Evolutionary conservation across 2,113 vertebrate species (phyloP).

Genomic region (Colius striatus): DNA sequence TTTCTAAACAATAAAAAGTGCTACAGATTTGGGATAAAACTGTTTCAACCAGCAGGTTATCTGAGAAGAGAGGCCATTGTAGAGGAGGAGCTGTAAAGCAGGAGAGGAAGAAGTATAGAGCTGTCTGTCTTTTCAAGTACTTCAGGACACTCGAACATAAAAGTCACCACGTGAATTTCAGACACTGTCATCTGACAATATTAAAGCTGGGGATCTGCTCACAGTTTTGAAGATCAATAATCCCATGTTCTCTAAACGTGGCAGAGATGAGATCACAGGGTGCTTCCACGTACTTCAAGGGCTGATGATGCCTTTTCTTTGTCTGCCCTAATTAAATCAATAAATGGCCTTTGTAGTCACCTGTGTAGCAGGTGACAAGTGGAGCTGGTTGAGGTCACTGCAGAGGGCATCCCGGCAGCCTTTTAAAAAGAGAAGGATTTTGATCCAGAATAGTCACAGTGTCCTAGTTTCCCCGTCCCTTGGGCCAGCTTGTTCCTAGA

Average conservation of each 20-base stretch:
- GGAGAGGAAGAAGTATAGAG: not conserved
- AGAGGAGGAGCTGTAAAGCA: constrained; percentile 1
- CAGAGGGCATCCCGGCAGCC: not conserved
- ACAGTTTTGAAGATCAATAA: not conserved
- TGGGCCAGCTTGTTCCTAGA: constrained; percentile 41
- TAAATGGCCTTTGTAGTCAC: not conserved
- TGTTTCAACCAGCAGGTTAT: not conserved
- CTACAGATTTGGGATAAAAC: not conserved
- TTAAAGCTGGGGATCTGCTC: not conserved
- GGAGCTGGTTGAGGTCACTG: not conserved
- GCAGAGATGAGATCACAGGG: not conserved
- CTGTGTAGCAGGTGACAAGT: constrained; percentile 25
- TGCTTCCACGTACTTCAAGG: not conserved
- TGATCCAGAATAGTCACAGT: constrained; percentile 33
- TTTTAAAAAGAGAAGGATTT: constrained; percentile 25
- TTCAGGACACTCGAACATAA: not conserved
- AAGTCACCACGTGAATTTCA: not conserved
- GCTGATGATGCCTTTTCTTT: not conserved
- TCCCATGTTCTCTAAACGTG: not conserved
- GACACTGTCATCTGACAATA: not conserved
- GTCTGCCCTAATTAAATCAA: not conserved
- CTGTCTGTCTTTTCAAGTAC: not conserved
- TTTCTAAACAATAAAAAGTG: not conserved
- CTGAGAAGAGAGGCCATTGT: not conserved
- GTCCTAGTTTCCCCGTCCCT: constrained; percentile 39